Evolutionary conservation across 2,888 invertebrate genomes (phyloP).

Genomic region (Venustoraphidia nigricollis): DNA sequence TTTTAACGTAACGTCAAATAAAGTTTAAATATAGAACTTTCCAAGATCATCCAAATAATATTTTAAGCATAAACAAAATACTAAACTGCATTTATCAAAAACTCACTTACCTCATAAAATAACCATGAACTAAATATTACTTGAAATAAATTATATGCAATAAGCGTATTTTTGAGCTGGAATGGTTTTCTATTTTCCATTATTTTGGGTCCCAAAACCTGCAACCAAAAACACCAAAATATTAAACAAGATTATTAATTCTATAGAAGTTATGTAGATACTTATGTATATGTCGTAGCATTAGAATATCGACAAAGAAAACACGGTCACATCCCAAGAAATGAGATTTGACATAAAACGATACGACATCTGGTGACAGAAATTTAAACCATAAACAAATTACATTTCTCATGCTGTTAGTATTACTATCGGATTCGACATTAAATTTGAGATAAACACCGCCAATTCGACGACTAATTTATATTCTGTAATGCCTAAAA

Average conservation of each 20-base stretch:
- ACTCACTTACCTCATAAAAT: slow-evolving; percentile 69
- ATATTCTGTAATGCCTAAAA: too few relatives aligned
- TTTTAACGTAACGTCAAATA: neutral
- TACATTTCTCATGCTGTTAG: too few relatives aligned
- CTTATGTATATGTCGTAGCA: too few relatives aligned
- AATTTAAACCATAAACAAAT: too few relatives aligned
- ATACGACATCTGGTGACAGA: too few relatives aligned
- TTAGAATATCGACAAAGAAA: too few relatives aligned
- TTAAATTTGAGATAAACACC: too few relatives aligned
- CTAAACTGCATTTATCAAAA: neutral
- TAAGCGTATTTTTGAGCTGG: slow-evolving; percentile 45
- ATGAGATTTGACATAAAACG: too few relatives aligned
- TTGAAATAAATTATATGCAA: slow-evolving; percentile 60
- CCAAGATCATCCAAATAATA: neutral
- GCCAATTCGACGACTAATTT: too few relatives aligned
- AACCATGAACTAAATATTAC: slow-evolving; percentile 81
- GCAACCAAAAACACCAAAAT: slow-evolving; percentile 19
- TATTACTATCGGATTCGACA: too few relatives aligned
- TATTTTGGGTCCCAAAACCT: slow-evolving; percentile 71
- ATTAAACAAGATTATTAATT: slow-evolving; percentile 3
- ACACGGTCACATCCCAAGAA: too few relatives aligned
- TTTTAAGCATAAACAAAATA: too few relatives aligned
- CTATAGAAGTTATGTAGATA: neutral
- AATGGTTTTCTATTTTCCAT: slow-evolving; percentile 89
- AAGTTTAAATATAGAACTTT: neutral